Evolutionary conservation across 2,113 vertebrate species (phyloP).

Genomic region (Lates calcarifer): DNA sequence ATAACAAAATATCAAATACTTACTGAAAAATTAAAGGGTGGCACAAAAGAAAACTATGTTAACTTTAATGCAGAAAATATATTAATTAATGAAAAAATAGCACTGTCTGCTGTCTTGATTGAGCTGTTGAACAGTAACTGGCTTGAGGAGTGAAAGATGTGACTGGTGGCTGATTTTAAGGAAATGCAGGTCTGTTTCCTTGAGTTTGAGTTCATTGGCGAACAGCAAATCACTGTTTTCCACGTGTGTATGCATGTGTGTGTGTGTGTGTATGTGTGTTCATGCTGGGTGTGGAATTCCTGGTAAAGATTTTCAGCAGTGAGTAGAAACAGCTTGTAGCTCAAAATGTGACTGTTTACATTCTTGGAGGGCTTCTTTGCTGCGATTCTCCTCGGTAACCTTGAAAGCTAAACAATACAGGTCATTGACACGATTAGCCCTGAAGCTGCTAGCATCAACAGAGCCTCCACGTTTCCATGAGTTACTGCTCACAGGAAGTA

Average conservation of each 20-base stretch:
- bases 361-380: constrained; percentile 65
- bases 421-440: constrained; percentile 77
- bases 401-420: constrained; percentile 76
- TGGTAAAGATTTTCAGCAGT: constrained; percentile 30
- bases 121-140: not conserved
- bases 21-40: constrained; percentile 94
- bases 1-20: constrained; percentile 99
- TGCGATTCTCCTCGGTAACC: constrained; percentile 70
- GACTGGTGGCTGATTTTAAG: constrained; percentile 26
- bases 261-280: constrained; percentile 41
- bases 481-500: constrained; percentile 70
- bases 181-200: constrained; percentile 3
- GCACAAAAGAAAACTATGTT: constrained; percentile 96
- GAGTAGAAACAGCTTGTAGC: constrained; percentile 68
- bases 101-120: constrained; percentile 81
- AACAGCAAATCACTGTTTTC: constrained; percentile 53
- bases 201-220: constrained; percentile 10
- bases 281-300: constrained; percentile 56
- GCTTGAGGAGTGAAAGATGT: constrained; percentile 10
- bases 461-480: constrained; percentile 63
- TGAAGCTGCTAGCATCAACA: constrained; percentile 66
- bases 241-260: constrained; percentile 26
- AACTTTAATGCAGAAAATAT: constrained; percentile 99
- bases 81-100: constrained; percentile 96
- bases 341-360: constrained; percentile 73